These are phyloP conservation scores for Notolepis coatsorum DNA, from an alignment of 2,797 vertebrate species.

Conservation along the genomic window DNA sequence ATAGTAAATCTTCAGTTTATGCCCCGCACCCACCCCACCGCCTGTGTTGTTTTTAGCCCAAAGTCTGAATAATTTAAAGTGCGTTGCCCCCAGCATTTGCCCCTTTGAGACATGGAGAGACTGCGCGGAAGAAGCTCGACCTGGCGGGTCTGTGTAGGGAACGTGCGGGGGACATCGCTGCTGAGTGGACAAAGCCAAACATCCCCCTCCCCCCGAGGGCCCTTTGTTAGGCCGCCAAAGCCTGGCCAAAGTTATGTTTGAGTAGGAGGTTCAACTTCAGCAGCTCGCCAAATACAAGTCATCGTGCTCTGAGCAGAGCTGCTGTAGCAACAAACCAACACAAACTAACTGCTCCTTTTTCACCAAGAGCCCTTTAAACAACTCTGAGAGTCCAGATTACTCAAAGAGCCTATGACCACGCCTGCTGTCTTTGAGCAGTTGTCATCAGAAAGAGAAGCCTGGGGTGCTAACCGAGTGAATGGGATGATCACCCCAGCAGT, in stretches of 20 bases:
- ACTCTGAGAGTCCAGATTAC: slow-evolving; percentile 10
- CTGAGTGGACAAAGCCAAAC: slow-evolving; percentile 59
- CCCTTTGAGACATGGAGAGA: too few relatives aligned
- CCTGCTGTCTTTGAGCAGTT: neutral
- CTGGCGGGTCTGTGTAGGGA: slow-evolving; percentile 46
- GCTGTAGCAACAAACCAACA: slow-evolving; percentile 23
- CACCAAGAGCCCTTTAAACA: slow-evolving; percentile 6
- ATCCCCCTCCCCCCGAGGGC: slow-evolving; percentile 15
- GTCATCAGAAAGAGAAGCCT: slow-evolving; percentile 14
- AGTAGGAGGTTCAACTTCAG: slow-evolving; percentile 61
- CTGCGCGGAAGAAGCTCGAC: slow-evolving; percentile 53
- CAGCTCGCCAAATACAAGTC: slow-evolving; percentile 66
- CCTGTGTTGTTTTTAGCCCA: slow-evolving; percentile 55
- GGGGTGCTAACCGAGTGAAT: neutral
- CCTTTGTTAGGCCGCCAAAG: slow-evolving; percentile 65
- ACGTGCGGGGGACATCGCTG: slow-evolving; percentile 44
- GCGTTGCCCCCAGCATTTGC: slow-evolving; percentile 69
- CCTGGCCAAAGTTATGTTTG: slow-evolving; percentile 62
- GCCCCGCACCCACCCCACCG: slow-evolving; percentile 48
- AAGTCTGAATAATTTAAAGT: slow-evolving; percentile 69
- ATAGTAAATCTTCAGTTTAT: slow-evolving; percentile 55
- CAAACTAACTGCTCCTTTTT: slow-evolving; percentile 23
- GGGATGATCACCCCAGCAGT: slow-evolving; percentile 12
- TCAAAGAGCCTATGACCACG: neutral
- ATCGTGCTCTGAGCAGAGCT: slow-evolving; percentile 37